Evolutionary conservation across 2,113 vertebrate species (phyloP).

Genomic region (Rhinopomastus cyanomelas): DNA sequence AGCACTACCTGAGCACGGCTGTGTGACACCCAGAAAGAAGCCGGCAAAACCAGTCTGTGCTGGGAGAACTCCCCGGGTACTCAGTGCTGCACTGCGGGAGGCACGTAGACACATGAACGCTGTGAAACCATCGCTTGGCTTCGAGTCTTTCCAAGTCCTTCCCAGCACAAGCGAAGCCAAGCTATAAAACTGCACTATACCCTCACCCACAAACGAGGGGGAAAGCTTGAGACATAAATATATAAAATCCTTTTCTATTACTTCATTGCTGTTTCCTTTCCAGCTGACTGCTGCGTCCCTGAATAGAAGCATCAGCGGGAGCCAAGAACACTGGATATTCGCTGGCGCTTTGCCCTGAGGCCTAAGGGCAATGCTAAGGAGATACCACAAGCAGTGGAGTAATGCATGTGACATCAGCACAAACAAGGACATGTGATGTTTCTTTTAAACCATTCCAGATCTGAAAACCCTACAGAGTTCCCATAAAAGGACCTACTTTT

Average conservation of each 20-base stretch:
- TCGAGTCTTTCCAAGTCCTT: background rate
- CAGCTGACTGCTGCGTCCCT: slow-evolving; percentile 58
- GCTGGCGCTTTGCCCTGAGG: slow-evolving; percentile 55
- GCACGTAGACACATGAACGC: background rate
- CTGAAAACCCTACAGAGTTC: slow-evolving; percentile 60
- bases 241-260: slow-evolving; percentile 49
- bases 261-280: slow-evolving; percentile 48
- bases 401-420: slow-evolving; percentile 69
- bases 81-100: background rate
- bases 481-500: slow-evolving; percentile 74
- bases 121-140: background rate
- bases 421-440: slow-evolving; percentile 67
- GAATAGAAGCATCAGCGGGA: slow-evolving; percentile 36
- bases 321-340: slow-evolving; percentile 59
- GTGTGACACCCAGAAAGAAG: slow-evolving; percentile 17
- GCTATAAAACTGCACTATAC: background rate
- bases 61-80: background rate
- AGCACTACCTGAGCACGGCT: slow-evolving; percentile 4
- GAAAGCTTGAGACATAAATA: slow-evolving; percentile 51
- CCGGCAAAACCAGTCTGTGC: slow-evolving; percentile 44
- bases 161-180: background rate
- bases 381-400: slow-evolving; percentile 59
- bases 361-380: slow-evolving; percentile 64
- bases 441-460: slow-evolving; percentile 62
- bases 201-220: background rate